A percentile compares a stretch with the other conserved stretches of the same genome.
Evolutionary conservation across 2,888 invertebrate genomes (phyloP).

Genomic region (Taenaris catops): DNA sequence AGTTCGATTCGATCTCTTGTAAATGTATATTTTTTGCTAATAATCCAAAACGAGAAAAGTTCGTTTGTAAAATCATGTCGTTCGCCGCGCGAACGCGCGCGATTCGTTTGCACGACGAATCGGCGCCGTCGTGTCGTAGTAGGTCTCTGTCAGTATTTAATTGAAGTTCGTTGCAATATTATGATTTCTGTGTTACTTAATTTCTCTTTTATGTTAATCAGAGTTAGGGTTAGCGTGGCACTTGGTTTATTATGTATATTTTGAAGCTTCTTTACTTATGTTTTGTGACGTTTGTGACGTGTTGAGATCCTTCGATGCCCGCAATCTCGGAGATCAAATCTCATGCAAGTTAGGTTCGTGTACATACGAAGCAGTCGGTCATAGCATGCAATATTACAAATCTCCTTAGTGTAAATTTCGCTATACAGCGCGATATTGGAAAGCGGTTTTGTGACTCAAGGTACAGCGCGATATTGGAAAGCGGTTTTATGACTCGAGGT

Average conservation of each 20-base stretch:
- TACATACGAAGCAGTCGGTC: constrained; percentile 51
- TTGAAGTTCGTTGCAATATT: constrained; percentile 72
- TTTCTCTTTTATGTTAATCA: constrained; percentile 59
- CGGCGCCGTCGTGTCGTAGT: constrained; percentile 9
- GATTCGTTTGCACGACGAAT: too few relatives aligned
- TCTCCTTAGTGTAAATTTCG: constrained; percentile 74
- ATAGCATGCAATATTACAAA: constrained; percentile 67
- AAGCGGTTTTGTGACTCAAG: too few relatives aligned
- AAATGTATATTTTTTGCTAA: constrained; percentile 78
- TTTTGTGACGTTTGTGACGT: constrained; percentile 35
- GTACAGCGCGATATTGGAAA: too few relatives aligned
- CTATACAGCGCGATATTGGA: too few relatives aligned
- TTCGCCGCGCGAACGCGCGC: constrained; percentile 16
- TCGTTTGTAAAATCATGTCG: constrained; percentile 28
- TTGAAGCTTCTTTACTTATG: constrained; percentile 50
- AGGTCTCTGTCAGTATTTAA: constrained; percentile 47
- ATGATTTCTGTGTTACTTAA: constrained; percentile 65
- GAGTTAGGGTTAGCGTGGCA: constrained; percentile 57
- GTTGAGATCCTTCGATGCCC: constrained; percentile 58
- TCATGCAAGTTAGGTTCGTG: constrained; percentile 57
- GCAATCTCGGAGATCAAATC: constrained; percentile 77
- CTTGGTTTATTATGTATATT: constrained; percentile 71
- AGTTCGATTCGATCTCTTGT: constrained; percentile 78
- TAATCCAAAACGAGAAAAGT: constrained; percentile 32
- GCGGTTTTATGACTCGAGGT: too few relatives aligned